phyloP scores from a whole-genome alignment of 1,140 invertebrate genomes.

The Hermetia illucens region DNA sequence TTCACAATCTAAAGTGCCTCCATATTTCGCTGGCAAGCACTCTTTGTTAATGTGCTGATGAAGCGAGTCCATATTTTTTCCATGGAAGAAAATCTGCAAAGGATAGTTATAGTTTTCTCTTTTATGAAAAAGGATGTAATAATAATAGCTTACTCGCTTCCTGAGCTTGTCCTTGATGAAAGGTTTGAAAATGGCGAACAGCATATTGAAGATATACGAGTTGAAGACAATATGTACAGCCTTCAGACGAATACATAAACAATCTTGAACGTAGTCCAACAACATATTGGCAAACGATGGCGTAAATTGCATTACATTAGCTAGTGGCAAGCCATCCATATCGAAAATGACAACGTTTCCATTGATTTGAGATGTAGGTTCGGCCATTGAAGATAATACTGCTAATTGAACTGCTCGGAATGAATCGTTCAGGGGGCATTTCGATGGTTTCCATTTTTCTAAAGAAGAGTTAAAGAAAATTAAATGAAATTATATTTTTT shows the following conservation, averaged over 20 bases:
- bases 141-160: constrained; percentile 34
- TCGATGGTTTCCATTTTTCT: constrained; percentile 52
- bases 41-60: constrained; percentile 45
- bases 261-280: constrained; percentile 50
- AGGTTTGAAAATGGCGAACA: constrained; percentile 62
- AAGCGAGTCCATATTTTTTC: constrained; percentile 49
- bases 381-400: constrained; percentile 42
- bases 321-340: constrained; percentile 46
- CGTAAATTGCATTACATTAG: constrained; percentile 54
- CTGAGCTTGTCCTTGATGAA: constrained; percentile 52
- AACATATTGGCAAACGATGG: constrained; percentile 49
- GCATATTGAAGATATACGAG: constrained; percentile 58
- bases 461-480: constrained; percentile 7
- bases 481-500: not conserved
- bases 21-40: constrained; percentile 49
- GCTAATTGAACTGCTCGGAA: constrained; percentile 41
- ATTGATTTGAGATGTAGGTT: constrained; percentile 45
- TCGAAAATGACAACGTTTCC: constrained; percentile 51
- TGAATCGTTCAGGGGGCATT: constrained; percentile 37
- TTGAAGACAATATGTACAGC: constrained; percentile 65
- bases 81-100: constrained; percentile 53
- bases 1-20: constrained; percentile 43
- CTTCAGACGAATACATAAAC: constrained; percentile 41
- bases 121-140: constrained; percentile 1
- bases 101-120: not conserved